A percentile compares a stretch with the other conserved stretches of the same genome.
Conservation (phyloP, 23 tunicate genomes). For the Aplidium turbinatum region DNA sequence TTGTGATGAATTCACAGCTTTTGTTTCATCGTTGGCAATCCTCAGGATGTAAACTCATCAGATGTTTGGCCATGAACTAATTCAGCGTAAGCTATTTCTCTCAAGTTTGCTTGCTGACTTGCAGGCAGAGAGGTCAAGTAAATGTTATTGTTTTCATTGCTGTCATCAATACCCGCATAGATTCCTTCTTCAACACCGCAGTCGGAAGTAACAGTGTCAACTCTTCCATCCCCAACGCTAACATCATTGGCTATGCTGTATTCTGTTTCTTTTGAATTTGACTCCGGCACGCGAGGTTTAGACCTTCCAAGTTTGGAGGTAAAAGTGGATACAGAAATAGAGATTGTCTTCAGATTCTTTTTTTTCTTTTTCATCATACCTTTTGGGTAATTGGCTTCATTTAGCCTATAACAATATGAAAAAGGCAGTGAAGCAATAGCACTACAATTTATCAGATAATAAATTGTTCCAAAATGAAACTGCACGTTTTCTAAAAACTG, state of each 20-base stretch:
- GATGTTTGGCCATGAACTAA: background rate
- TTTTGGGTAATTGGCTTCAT: no score
- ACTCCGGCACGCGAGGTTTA: background rate
- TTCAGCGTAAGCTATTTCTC: background rate
- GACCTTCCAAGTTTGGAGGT: background rate
- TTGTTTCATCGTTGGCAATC: no score
- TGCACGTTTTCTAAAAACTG: no score
- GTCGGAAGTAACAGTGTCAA: background rate
- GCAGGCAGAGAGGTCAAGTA: background rate
- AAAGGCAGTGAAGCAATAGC: no score
- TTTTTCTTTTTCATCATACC: background rate
- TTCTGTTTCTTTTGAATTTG: background rate
- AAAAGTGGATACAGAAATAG: background rate
- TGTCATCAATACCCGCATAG: conserved; percentile 44
- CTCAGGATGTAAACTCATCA: no score
- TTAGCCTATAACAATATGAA: no score
- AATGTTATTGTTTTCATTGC: background rate
- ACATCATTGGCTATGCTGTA: background rate
- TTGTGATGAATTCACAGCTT: no score
- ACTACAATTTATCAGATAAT: no score
- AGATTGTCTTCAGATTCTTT: background rate
- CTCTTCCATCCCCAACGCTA: background rate
- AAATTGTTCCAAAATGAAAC: no score
- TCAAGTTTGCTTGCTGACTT: no score
- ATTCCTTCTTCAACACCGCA: conserved; percentile 14